Evolutionary conservation across 2,888 invertebrate species (phyloP), one percentile per base, ranked within the genome.

Genomic region (Caenorhabditis sinica): DNA sequence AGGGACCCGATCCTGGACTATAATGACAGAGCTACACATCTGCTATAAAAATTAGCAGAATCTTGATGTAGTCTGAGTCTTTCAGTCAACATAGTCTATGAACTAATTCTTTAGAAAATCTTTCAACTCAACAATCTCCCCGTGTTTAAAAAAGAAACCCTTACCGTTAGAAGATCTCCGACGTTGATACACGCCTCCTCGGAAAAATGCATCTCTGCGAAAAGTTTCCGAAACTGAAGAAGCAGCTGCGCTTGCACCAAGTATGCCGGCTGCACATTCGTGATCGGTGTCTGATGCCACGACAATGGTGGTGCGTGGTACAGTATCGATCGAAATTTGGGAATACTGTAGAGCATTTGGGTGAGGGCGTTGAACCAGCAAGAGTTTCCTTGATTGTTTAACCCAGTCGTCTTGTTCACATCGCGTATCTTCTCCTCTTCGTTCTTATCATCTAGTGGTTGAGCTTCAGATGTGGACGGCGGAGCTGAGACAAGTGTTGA

Each of bases 311-410:
- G 33, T 28, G 43, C 68, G 17, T 73, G 61, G 45, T 73, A 73
- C 9, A 75, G 5, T 1, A 80, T 56, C 4, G 79, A 71, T 20
- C 83, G 76, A 23, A 83, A 83, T 28, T 36, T 69, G 13, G 71
- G 75, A 8, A 66, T 49, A 49, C 58, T 65, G 61, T 58, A 88
- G 2, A 86, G 71, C 53, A 86, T 30, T 40, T 88, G 88, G 8
- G 74, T 66, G 6, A 88, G 56, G 23, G 77, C 71, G 45, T 84
- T 86, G 81, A 88, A 85, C 88, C 88, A 88, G 74, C 88, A 88
- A 9, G 85, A 82, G 63, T 88, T 86, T 1, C 86, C 88, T n/a
- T 81, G 72, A 36, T 88, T 88, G 33, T 51, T n/a, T 4, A 88
- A 61, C 11, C 88, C 88, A 11, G 77, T 63, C 2, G 83, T 68